Evolutionary conservation across 2,113 vertebrate genomes (phyloP).

Genomic region (Chionis minor): DNA sequence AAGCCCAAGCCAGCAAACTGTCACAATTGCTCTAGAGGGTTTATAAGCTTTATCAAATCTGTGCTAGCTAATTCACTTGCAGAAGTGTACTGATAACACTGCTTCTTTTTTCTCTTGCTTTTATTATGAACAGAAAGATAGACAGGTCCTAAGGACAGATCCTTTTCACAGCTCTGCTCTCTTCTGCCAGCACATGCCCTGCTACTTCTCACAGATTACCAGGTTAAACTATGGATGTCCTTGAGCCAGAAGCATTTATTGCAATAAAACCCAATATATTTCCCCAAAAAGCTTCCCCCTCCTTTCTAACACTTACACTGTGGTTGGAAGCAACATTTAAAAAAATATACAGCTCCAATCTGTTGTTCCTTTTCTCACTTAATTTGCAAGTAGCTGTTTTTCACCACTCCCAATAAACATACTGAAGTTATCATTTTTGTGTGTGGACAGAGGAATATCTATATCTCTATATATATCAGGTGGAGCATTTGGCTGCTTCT

Average conservation of each 20-base stretch:
- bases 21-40: slow-evolving; percentile 78
- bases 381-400: slow-evolving; percentile 41
- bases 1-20: slow-evolving; percentile 77
- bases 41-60: slow-evolving; percentile 87
- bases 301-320: neutral
- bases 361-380: slow-evolving; percentile 30
- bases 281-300: neutral
- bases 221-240: slow-evolving; percentile 72
- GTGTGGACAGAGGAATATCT: neutral
- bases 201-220: slow-evolving; percentile 69
- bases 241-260: slow-evolving; percentile 74
- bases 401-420: slow-evolving; percentile 3
- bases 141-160: slow-evolving; percentile 80
- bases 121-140: slow-evolving; percentile 70
- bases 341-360: slow-evolving; percentile 14
- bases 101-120: slow-evolving; percentile 65
- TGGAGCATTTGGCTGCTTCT: neutral
- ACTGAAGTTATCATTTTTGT: slow-evolving; percentile 1
- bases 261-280: slow-evolving; percentile 14
- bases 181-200: slow-evolving; percentile 77
- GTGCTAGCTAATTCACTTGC: slow-evolving; percentile 87
- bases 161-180: slow-evolving; percentile 70
- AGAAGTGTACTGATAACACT: slow-evolving; percentile 84
- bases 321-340: neutral
- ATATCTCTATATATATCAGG: neutral